phyloP scores from a whole-genome alignment of 2,113 vertebrate genomes.

The Cyanoderma ruficeps region DNA sequence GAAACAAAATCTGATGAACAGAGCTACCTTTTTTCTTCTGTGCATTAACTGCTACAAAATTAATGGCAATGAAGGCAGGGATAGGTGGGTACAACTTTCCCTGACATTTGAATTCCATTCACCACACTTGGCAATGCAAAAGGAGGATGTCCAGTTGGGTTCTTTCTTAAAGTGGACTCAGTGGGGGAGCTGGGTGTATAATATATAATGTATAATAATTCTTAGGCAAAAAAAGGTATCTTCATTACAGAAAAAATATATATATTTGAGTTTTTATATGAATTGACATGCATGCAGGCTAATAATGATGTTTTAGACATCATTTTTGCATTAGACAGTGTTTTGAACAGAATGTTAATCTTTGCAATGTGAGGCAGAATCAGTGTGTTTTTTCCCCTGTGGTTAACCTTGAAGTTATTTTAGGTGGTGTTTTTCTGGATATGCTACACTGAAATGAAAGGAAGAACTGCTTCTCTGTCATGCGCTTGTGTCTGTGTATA shows the following conservation, averaged over 20 bases:
- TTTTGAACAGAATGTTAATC: neutral
- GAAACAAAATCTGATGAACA: neutral
- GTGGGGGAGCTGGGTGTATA: neutral
- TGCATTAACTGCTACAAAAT: neutral
- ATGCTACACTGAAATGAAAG: neutral
- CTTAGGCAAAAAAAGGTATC: neutral
- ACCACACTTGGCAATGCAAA: neutral
- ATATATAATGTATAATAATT: neutral
- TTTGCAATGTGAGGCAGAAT: neutral
- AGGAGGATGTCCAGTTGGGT: neutral
- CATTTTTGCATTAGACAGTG: neutral
- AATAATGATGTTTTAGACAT: neutral
- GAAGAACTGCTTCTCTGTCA: neutral
- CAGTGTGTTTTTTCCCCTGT: neutral
- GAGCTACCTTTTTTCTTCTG: neutral
- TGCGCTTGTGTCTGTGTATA: neutral
- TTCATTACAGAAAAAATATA: neutral
- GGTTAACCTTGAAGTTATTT: neutral
- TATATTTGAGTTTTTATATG: neutral
- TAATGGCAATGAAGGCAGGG: neutral
- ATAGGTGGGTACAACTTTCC: neutral
- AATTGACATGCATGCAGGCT: neutral
- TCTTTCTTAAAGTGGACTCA: neutral
- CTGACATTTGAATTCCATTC: neutral
- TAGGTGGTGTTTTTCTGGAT: neutral